Evolutionary conservation across 2,888 invertebrate species (phyloP), one percentile per base, ranked within the genome.

Genomic region (Yponomeuta evonymella): DNA sequence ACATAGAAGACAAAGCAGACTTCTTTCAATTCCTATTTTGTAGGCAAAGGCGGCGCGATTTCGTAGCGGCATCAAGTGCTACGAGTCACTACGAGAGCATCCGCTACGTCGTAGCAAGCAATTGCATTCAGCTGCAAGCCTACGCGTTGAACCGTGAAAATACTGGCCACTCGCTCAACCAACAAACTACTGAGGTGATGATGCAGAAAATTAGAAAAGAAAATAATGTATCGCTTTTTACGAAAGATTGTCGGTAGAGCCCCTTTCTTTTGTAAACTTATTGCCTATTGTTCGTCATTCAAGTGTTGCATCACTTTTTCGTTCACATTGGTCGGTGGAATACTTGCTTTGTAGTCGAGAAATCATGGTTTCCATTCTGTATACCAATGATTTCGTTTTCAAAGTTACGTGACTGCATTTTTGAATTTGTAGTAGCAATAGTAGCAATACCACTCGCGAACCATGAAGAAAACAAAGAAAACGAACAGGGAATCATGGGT

Each of bases 51-150:
- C 43, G 9, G 51, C 3, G 51, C 51, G 12, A 58, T 12, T 58
- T 12, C 51, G 12, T 15, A 12, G 51, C 51, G 15, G 65, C 65
- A 5, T 29, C 81, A 80, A 83, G 81, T 79, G 80, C 77, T 75
- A 77, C 73, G 71, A 72, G 65, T 30, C 74, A 74, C 73, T 58
- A 15, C 69, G 69, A 30, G 29, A n/a, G 48, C 48, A 72, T 48
- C 58, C 30, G 71, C 67, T 51, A 68, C 43, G 64, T 65, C 70
- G 58, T 70, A 33, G 69, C 64, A 64, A 48, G 69, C 72, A 72
- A 73, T 43, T 74, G 74, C 75, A 48, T 11, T 36, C 23, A 36
- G 15, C 43, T 67, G 51, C 68, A 48, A 68, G 66, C 70, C 48
- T 66, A 51, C 30, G n/a, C 70, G 51, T 48, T 51, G 66, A 51